These are phyloP conservation scores for Blastomussa wellsi DNA, from an alignment of 92 coral and sea anemone genomes.

Conservation along the genomic window DNA sequence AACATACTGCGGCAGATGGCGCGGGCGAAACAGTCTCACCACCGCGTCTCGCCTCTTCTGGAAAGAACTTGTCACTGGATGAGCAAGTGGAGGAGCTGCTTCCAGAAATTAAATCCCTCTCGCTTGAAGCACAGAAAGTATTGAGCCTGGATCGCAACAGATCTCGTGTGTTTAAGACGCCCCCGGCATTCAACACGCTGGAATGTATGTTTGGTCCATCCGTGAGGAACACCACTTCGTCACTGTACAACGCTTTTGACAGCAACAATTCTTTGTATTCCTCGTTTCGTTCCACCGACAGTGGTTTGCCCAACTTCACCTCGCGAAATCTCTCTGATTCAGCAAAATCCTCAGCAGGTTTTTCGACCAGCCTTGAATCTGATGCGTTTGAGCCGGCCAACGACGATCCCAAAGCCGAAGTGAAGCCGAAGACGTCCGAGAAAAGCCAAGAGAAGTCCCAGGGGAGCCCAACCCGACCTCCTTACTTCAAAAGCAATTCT, in stretches of 20 bases:
- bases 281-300: constrained; percentile 31
- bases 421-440: background rate
- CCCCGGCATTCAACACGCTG: constrained; percentile 53
- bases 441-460: background rate
- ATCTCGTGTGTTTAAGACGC: constrained; percentile 53
- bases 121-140: constrained; percentile 65
- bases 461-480: constrained; percentile 32
- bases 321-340: constrained; percentile 1
- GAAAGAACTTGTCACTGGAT: constrained; percentile 46
- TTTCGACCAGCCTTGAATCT: constrained; percentile 20
- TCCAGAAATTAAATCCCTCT: constrained; percentile 67
- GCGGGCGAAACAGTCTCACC: constrained; percentile 22
- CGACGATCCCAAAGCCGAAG: constrained; percentile 10
- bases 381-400: constrained; percentile 14
- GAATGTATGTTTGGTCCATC: constrained; percentile 73
- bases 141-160: constrained; percentile 73
- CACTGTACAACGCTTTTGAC: constrained; percentile 17
- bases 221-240: constrained; percentile 2
- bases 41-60: background rate
- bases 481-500: constrained; percentile 42
- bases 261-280: constrained; percentile 27
- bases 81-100: constrained; percentile 63
- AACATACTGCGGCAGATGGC: background rate
- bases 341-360: constrained; percentile 13
- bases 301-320: background rate